Base-by-base conservation (phyloP, 2,888 invertebrate species). In the Gibbula magus region DNA sequence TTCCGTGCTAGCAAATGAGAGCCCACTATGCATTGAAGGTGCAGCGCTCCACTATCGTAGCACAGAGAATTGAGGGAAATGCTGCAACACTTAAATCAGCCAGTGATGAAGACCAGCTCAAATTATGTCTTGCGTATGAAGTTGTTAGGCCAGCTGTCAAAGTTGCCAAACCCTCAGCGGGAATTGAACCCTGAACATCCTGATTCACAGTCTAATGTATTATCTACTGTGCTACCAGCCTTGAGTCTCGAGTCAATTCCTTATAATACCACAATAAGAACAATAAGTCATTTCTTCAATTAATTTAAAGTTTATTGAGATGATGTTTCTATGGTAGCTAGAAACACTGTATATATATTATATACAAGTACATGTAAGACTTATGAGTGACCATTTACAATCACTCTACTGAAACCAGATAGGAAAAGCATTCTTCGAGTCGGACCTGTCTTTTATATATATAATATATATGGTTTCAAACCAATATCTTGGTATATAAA, bases 251-350 rank as follows among this genome's bases (percentile, higher is more conserved):
- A 61, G 25, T 25, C 25, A 25, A 29, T 61, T 25, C 8, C 56
- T n/a, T 25, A 20, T 0, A 0, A 20, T 10, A 22, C 20, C 20
- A 7, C n/a, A 70, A 32, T n/a, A n/a, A 39, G 4, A 70, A 70
- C 13, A 20, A 66, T 25, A n/a, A 70, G 35, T 16, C 52, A 2
- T 53, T n/a, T 25, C n/a, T 75, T 54, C 75, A 52, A 54, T 75
- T 75, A 75, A 75, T 75, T 75, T 75, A 75, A 75, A 75, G 29
- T 75, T 75, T 53, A 53, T 75, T 53, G 54, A 75, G 75, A 75
- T 54, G 53, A 53, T 52, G 53, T 53, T 75, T 53, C 54, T 75
- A 53, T 75, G 52, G 73, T 32, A 29, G 45, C 52, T 54, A 75
- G 75, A 75, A 75, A 75, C 75, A 75, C 54, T 75, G 52, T 75